These are phyloP conservation scores for Biston stratarius DNA, from an alignment of 2,888 invertebrate species.

Conservation along the genomic window DNA sequence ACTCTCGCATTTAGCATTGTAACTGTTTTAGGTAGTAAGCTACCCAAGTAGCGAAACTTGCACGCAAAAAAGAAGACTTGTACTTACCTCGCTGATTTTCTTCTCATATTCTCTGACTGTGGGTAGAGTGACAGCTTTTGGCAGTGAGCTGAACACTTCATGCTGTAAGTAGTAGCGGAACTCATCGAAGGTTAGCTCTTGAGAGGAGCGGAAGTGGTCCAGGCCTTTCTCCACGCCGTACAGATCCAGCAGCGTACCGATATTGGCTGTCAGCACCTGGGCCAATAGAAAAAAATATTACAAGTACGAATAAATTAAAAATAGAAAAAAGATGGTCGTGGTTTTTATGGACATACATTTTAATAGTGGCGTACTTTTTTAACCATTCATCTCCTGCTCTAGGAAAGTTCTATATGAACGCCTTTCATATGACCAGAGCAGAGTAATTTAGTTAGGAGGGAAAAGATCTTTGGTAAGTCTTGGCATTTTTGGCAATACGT, in stretches of 20 bases:
- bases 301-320: background rate
- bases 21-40: too few relatives aligned
- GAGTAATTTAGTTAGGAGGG: too few relatives aligned
- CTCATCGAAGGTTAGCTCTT: conserved; percentile 90
- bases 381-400: too few relatives aligned
- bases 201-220: conserved; percentile 91
- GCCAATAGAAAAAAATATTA: background rate
- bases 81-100: conserved; percentile 89
- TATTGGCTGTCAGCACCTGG: conserved; percentile 93
- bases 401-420: too few relatives aligned
- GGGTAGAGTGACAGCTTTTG: conserved; percentile 85
- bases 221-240: conserved; percentile 93
- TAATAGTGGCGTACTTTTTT: too few relatives aligned
- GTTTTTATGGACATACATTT: too few relatives aligned
- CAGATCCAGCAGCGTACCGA: conserved; percentile 91
- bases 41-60: background rate
- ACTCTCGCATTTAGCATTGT: too few relatives aligned
- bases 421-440: too few relatives aligned
- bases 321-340: background rate
- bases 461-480: too few relatives aligned
- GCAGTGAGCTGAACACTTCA: conserved; percentile 90
- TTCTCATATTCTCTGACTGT: conserved; percentile 88
- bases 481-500: too few relatives aligned
- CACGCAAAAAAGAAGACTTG: background rate
- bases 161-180: conserved; percentile 91